Evolutionary conservation across 2,113 vertebrate genomes (phyloP).

Genomic region (Stomatorhinus ivindoensis): DNA sequence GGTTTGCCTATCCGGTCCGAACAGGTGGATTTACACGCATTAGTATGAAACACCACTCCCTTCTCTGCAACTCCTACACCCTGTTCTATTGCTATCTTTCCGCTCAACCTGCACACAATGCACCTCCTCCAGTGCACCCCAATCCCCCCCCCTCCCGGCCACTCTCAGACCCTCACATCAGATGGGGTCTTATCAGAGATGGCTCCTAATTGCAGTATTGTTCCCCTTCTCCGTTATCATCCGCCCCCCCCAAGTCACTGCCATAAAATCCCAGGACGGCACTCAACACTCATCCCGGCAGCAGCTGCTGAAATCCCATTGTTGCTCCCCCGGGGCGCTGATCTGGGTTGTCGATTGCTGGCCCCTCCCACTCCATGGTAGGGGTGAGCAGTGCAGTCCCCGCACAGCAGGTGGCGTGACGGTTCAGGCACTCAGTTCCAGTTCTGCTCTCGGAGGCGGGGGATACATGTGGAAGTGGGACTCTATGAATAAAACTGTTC

Average conservation of each 20-base stretch:
- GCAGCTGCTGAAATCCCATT: neutral
- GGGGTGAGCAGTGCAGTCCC: conserved; percentile 21
- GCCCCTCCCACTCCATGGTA: conserved; percentile 27
- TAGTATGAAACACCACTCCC: neutral
- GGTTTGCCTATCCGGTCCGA: conserved; percentile 17
- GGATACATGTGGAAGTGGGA: neutral
- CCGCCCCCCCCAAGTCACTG: neutral
- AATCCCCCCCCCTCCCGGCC: neutral
- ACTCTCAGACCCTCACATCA: conserved; percentile 24
- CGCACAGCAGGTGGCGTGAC: neutral
- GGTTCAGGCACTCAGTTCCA: neutral
- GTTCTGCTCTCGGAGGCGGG: neutral
- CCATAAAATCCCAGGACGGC: conserved; percentile 39
- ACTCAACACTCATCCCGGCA: conserved; percentile 31
- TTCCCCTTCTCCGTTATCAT: conserved; percentile 17
- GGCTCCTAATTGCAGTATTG: conserved; percentile 46
- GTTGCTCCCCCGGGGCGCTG: neutral
- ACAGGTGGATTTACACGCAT: conserved; percentile 26
- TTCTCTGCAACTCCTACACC: conserved; percentile 8
- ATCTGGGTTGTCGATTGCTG: neutral
- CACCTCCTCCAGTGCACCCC: neutral
- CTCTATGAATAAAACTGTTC: neutral
- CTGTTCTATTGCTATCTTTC: neutral
- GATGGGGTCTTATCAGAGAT: conserved; percentile 42
- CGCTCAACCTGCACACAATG: neutral